A percentile compares a stretch with the other conserved stretches of the same genome.
Evolutionary conservation across 2,888 invertebrate genomes (phyloP).

Genomic region (Euphydryas editha): DNA sequence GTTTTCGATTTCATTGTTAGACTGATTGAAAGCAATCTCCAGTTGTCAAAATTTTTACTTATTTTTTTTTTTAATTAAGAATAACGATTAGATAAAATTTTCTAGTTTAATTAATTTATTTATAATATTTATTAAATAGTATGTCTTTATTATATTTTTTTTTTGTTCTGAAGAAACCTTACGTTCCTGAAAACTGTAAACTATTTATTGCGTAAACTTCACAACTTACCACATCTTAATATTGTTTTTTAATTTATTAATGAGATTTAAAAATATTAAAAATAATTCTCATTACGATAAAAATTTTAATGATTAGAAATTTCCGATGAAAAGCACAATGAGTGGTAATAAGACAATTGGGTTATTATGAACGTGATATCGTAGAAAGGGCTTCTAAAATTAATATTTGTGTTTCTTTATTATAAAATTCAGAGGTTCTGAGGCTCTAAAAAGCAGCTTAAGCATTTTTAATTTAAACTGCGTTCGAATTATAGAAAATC

Average conservation of each 20-base stretch:
- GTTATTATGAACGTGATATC: not conserved
- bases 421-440: not conserved
- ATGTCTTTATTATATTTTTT: constrained; percentile 1
- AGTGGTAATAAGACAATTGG: constrained; percentile 3
- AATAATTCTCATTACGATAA: not conserved
- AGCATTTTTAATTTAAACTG: not conserved
- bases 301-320: not conserved
- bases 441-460: not conserved
- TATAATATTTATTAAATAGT: not conserved
- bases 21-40: constrained; percentile 3
- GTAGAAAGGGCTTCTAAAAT: not conserved
- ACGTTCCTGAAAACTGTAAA: not conserved
- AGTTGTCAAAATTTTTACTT: constrained; percentile 9
- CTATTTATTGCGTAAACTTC: not conserved
- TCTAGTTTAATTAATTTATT: not conserved
- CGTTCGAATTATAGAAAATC: not conserved
- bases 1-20: not conserved
- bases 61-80: not conserved
- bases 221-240: not conserved
- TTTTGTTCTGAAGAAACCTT: not conserved
- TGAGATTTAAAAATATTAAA: not conserved
- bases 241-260: not conserved
- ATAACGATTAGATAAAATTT: not conserved
- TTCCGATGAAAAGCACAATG: constrained; percentile 16
- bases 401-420: not conserved